Base-by-base conservation (phyloP, 37 sponge, comb jelly and placozoan species). In the Ianthella basta region DNA sequence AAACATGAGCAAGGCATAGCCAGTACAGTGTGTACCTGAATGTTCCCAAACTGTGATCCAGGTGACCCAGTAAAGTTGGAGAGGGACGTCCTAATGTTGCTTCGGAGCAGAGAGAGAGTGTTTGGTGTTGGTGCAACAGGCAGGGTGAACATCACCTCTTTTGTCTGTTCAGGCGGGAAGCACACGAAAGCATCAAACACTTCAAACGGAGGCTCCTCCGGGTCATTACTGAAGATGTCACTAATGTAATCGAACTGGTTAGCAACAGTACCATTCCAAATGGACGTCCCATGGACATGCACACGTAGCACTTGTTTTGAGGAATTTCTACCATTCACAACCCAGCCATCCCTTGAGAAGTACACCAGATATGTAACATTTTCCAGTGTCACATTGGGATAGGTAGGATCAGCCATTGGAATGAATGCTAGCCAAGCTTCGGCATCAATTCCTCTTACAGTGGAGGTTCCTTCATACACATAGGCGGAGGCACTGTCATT, bases 401-500 rank as follows among this genome's bases (percentile, higher is more conserved):
- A 8, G 30, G 15, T 57, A n/a, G 84, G 24, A 34, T 34, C 24
- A 19, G 60, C 37, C 39, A 78, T 70, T 37, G 74, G 85, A 35
- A 83, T 21, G n/a, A 72, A 38, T 13, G 87, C 80, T 0, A 86
- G 29, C 93, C 93, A 92, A 8, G 83, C 63, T 24, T 92, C 93
- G 0, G 86, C 87, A 15, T 68, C 57, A 5, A 92, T 53, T 19
- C 87, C 93, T 35, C 93, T 81, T 6, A 87, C 85, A 5, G 57
- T 80, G 29, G 81, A 83, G 30, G 83, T 66, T 59, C 93, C 93
- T 59, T 92, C 93, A 30, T 92, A 92, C 27, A 83, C 55, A 63
- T 80, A 92, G 56, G 83, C 80, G 53, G 29, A 30, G 21, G 53
- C 24, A 40, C 54, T 24, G 25, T 75, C 40, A 3, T 18, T 23